phyloP scores from a whole-genome alignment of 2,888 invertebrate genomes.

The Lithophane semibrunnea region DNA sequence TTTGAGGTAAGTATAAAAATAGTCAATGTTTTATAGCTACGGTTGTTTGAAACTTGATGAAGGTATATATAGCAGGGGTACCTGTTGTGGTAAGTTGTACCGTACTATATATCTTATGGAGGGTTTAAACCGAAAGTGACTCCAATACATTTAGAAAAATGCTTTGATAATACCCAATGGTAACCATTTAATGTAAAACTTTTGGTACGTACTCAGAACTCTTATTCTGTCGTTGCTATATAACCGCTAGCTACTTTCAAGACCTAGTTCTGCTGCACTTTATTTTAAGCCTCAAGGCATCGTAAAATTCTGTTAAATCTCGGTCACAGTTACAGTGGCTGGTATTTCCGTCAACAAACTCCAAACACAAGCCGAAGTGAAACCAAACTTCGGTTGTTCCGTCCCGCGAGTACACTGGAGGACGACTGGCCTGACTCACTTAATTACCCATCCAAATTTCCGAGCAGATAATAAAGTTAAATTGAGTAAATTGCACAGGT shows the following conservation, averaged over 20 bases:
- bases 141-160: not conserved
- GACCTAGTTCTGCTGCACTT: conserved; percentile 30
- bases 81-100: not conserved
- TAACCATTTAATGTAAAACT: not conserved
- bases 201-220: not conserved
- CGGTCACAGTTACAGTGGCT: conserved; percentile 49
- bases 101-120: not conserved
- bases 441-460: conserved; percentile 81
- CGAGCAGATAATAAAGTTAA: conserved; percentile 82
- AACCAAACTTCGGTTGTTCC: conserved; percentile 70
- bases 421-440: conserved; percentile 69
- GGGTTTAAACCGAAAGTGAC: not conserved
- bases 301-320: conserved; percentile 57
- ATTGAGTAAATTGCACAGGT: conserved; percentile 85
- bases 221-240: not conserved
- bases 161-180: too few species aligned
- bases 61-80: not conserved
- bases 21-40: not conserved
- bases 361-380: conserved; percentile 66
- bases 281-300: conserved; percentile 44
- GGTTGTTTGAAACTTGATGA: conserved; percentile 3
- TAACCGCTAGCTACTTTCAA: conserved; percentile 4
- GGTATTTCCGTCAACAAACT: conserved; percentile 64
- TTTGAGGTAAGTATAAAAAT: not conserved
- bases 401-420: conserved; percentile 70